Conservation (phyloP, 2,888 invertebrate genomes). For the Tetropium fuscum region DNA sequence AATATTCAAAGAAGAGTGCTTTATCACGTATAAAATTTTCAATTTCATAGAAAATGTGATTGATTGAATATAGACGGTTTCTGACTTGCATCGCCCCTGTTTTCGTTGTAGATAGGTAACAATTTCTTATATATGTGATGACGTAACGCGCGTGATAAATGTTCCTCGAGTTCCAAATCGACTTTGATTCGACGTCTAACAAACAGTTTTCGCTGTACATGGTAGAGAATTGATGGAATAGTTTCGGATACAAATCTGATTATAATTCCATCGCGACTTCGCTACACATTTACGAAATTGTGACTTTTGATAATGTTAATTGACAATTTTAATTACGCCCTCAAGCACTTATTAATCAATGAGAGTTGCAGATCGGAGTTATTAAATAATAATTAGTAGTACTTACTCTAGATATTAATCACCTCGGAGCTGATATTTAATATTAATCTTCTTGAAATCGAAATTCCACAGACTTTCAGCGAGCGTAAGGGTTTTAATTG, state of each 20-base stretch:
- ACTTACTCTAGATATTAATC: constrained; percentile 61
- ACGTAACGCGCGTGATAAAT: constrained; percentile 60
- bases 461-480: constrained; percentile 30
- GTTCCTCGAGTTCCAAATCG: constrained; percentile 58
- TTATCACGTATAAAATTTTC: constrained; percentile 60
- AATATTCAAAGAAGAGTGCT: constrained; percentile 52
- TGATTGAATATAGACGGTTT: constrained; percentile 55
- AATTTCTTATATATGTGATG: constrained; percentile 55
- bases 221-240: constrained; percentile 9
- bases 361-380: constrained; percentile 60
- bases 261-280: constrained; percentile 15
- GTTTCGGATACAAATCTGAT: constrained; percentile 14
- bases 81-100: constrained; percentile 41
- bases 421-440: constrained; percentile 61
- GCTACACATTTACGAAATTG: constrained; percentile 6
- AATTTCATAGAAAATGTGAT: constrained; percentile 61
- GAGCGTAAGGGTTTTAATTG: background rate
- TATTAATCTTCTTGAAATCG: constrained; percentile 59
- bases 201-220: constrained; percentile 46
- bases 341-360: constrained; percentile 65
- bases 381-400: constrained; percentile 66
- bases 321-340: constrained; percentile 66
- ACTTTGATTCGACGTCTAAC: constrained; percentile 63
- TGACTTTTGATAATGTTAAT: constrained; percentile 51
- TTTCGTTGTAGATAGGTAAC: constrained; percentile 46